phyloP scores from a whole-genome alignment of 1,140 invertebrate species.

The Anagrus nilaparvatae region DNA sequence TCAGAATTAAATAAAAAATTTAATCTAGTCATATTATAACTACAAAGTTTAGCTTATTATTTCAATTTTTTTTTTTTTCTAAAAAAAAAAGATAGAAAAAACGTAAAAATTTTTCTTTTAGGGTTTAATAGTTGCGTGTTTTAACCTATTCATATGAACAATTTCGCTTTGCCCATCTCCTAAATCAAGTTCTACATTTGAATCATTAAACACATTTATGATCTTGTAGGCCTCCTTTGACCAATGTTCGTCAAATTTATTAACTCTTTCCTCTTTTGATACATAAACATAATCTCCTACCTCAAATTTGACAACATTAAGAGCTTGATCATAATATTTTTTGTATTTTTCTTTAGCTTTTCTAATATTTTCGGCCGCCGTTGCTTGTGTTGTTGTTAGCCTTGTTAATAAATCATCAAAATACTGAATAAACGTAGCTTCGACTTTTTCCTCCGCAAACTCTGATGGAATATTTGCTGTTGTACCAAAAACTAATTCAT shows the following conservation, averaged over 20 bases:
- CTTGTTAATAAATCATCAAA: not conserved
- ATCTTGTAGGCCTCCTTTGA: not conserved
- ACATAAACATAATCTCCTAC: too few species aligned
- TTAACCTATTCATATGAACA: not conserved
- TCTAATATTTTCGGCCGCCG: not conserved
- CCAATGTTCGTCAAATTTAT: not conserved
- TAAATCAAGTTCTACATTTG: not conserved
- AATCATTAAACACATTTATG: not conserved
- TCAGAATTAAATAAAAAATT: too few species aligned
- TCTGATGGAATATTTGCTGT: conserved; percentile 8
- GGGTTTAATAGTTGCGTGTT: too few species aligned
- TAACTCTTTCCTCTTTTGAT: too few species aligned
- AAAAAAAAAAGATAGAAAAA: too few species aligned
- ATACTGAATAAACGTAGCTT: not conserved
- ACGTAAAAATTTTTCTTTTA: too few species aligned
- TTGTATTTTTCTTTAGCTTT: not conserved
- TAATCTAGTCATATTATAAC: too few species aligned
- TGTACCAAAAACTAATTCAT: conserved; percentile 13
- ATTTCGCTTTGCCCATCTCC: not conserved
- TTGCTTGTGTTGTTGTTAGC: not conserved
- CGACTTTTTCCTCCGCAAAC: not conserved
- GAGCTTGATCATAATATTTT: not conserved
- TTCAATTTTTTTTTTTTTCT: too few species aligned
- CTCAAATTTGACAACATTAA: too few species aligned
- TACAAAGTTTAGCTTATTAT: too few species aligned